Base-by-base conservation (phyloP, 2,888 invertebrate genomes). In the Ryuthela nishihirai region DNA sequence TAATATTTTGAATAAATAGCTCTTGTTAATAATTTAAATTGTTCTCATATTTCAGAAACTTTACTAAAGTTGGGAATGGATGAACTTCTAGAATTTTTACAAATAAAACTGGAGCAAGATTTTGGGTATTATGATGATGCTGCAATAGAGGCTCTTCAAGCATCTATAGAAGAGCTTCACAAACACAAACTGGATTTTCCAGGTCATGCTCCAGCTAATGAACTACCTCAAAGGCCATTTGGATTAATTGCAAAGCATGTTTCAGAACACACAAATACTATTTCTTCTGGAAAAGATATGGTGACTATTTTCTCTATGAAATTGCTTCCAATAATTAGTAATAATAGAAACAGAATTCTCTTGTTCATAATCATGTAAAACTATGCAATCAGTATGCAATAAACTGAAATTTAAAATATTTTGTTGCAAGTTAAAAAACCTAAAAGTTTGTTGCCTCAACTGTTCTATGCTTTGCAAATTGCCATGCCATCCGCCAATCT, bases 81-180 rank as follows among this genome's bases (percentile, higher is more conserved):
- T 76, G 83, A 87, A 64, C 86, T 88, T 72, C 84, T 89, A 18
- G 70, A 72, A 52, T 74, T 72, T 62, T 45, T 70, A 6, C 70
- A 94, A 80, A 86, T 87, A 20, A 73, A 74, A 12, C 78, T 97
- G 65, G 90, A 91, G 73, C 87, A 88, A 75, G 88, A 97, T 74
- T 95, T 97, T 78, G 86, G 88, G 63, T 92, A 85, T 74, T 88
- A 89, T 69, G 93, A 95, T 72, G 97, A 99, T 72, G 79, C 84
- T 63, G 91, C 89, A 32, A 86, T 99, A 71, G 85, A 85, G 70
- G 83, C 85, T 59, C 80, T 98, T 71, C 88, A 89, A 71, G 82
- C 85, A 48, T 85, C 85, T 32, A 83, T 92, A 81, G 89, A 89
- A 45, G 94, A 97, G 73, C 77, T 98, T 2, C 61, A 62, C 25